Evolutionary conservation across 2,113 vertebrate species (phyloP).

Genomic region (Aleadryas rufinucha): DNA sequence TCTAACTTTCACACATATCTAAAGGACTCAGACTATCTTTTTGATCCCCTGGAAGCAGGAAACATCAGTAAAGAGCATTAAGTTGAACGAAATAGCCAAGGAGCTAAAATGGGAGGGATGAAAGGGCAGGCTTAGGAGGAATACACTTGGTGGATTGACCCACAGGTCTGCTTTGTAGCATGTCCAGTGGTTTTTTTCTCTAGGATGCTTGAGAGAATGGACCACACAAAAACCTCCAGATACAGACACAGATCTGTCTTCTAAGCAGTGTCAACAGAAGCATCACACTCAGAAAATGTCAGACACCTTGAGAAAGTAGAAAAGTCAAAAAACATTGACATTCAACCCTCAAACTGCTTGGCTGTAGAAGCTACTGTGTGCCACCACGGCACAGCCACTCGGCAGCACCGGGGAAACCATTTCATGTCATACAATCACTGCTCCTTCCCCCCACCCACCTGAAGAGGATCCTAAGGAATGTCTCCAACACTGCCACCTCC

Average conservation of each 20-base stretch:
- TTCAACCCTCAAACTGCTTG: background rate
- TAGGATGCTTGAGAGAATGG: background rate
- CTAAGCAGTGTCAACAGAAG: background rate
- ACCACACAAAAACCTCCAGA: background rate
- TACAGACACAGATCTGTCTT: background rate
- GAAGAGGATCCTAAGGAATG: background rate
- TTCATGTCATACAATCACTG: background rate
- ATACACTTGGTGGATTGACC: background rate
- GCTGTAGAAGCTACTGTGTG: fast-evolving
- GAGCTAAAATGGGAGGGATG: background rate
- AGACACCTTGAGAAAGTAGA: background rate
- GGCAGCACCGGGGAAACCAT: background rate
- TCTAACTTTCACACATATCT: background rate
- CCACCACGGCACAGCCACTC: background rate
- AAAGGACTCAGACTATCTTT: background rate
- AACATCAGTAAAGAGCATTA: background rate
- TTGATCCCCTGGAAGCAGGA: background rate
- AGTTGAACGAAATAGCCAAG: background rate
- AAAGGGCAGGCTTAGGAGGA: background rate
- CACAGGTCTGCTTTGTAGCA: background rate
- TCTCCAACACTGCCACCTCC: background rate
- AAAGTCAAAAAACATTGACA: background rate
- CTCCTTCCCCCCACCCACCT: background rate
- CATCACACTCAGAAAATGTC: background rate
- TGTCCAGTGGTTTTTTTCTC: background rate